Percentiles rank a stretch among this genome's conserved stretches.
Conservation (phyloP, 2,113 vertebrate species). For the Gnathonemus longibarbis region DNA sequence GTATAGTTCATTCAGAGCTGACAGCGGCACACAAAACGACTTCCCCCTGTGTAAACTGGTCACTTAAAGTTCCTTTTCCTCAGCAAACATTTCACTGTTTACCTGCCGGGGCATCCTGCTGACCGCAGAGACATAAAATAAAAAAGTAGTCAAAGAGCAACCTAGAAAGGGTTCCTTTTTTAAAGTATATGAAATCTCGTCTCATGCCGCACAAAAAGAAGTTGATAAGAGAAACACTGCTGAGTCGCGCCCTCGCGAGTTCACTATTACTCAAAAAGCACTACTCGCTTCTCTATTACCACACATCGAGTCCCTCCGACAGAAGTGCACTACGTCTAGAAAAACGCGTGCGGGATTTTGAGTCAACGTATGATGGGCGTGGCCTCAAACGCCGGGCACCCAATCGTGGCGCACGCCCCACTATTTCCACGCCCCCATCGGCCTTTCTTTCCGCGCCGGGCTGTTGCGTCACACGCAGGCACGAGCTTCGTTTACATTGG, state of each 20-base stretch:
- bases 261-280: neutral
- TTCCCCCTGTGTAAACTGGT: neutral
- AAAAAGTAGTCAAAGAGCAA: conserved; percentile 16
- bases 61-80: too few relatives aligned
- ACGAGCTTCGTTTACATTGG: neutral
- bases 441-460: conserved; percentile 28
- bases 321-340: neutral
- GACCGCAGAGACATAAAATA: conserved; percentile 33
- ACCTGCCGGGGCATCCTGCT: neutral
- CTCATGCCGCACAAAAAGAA: neutral
- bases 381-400: conserved; percentile 23
- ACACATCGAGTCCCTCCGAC: neutral
- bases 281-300: neutral
- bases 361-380: conserved; percentile 36
- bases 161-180: conserved; percentile 19
- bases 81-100: neutral
- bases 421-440: conserved; percentile 48
- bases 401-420: conserved; percentile 30
- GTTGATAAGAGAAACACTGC: neutral
- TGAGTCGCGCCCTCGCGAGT: neutral
- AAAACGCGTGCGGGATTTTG: conserved; percentile 48
- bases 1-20: neutral
- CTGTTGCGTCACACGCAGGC: conserved; percentile 32
- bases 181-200: conserved; percentile 24
- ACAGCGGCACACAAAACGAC: neutral